Evolutionary conservation across 1,140 invertebrate species (phyloP), one percentile per base, ranked within the genome.

Genomic region (Philotrypesis tridentata): DNA sequence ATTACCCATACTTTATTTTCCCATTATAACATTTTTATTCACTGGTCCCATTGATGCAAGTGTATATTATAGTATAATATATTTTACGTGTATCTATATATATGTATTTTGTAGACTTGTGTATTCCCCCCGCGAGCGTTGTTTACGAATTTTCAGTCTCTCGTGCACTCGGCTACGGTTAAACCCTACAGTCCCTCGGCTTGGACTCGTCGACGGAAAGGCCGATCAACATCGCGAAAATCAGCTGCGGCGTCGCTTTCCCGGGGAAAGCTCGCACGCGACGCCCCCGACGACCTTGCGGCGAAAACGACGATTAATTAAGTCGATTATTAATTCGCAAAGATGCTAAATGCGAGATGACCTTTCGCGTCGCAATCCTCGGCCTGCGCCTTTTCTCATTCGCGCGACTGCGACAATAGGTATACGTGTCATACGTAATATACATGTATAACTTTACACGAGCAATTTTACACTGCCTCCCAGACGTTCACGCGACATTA

Each of bases 31-130:
- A 67, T 67, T 67, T 43, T 82, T 78, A 68, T 55, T 72, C 73
- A 82, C 74, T 82, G 76, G 82, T 83, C 76, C 82, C 76, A 75
- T 83, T 70, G 63, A 74, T 79, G 76, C 71, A 83, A 73, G 71
- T 79, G n/a, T n/a, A n/a, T n/a, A 67, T 83, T 67, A 63, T 61
- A 61, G 7, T 76, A 60, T 23, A 63, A 78, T 82, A 67, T 21
- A 23, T 29, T 65, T 29, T n/a, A 60, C 33, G n/a, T 76, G 27
- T 14, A 74, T 77, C 9, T 70, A 29, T 77, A 55, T 55, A 55
- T 55, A 0, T n/a, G n/a, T 55, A n/a, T 17, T 3, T 6, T 55
- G n/a, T 55, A 55, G 21, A 55, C n/a, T 6, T 6, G 14, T 77
- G 21, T 67, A 79, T 55, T 67, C n/a, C 37, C n/a, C 7, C 14